Percentiles rank a stretch among this genome's conserved stretches.
Conservation (phyloP, 2,888 invertebrate genomes). For the Hyles lineata region DNA sequence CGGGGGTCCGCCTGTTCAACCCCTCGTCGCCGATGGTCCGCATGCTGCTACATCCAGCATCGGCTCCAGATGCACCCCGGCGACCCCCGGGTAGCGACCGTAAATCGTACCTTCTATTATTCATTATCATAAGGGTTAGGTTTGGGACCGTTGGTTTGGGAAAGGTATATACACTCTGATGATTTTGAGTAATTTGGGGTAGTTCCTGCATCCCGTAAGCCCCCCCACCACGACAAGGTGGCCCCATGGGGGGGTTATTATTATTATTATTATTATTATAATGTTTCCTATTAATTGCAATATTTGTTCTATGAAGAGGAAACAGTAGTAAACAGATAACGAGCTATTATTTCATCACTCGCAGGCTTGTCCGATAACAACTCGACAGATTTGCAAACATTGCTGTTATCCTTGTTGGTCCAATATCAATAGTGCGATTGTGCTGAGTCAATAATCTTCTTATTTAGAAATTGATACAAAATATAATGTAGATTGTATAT, state of each 20-base stretch:
- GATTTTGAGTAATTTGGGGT: not conserved
- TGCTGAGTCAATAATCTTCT: not conserved
- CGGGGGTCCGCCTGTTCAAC: too few relatives aligned
- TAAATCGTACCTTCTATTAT: not conserved
- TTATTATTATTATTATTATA: conserved; percentile 6
- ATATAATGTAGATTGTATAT: too few relatives aligned
- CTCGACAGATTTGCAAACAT: not conserved
- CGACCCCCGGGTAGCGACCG: conserved; percentile 10
- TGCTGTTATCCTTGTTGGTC: not conserved
- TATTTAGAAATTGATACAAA: too few relatives aligned
- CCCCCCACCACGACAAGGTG: conserved; percentile 21
- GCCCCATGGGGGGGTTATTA: conserved; percentile 14
- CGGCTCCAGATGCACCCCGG: not conserved
- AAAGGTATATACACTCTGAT: not conserved
- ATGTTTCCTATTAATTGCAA: too few relatives aligned
- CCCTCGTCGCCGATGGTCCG: too few relatives aligned
- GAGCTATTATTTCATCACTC: not conserved
- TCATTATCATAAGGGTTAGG: not conserved
- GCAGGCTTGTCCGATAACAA: not conserved
- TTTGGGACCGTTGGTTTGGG: conserved; percentile 9
- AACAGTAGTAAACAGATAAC: not conserved
- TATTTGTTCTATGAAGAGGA: not conserved
- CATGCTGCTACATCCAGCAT: too few relatives aligned
- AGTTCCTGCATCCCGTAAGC: not conserved
- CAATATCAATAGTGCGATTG: not conserved